Evolutionary conservation across 2,797 vertebrate species (phyloP).

Genomic region (Halcyon chelicuti): DNA sequence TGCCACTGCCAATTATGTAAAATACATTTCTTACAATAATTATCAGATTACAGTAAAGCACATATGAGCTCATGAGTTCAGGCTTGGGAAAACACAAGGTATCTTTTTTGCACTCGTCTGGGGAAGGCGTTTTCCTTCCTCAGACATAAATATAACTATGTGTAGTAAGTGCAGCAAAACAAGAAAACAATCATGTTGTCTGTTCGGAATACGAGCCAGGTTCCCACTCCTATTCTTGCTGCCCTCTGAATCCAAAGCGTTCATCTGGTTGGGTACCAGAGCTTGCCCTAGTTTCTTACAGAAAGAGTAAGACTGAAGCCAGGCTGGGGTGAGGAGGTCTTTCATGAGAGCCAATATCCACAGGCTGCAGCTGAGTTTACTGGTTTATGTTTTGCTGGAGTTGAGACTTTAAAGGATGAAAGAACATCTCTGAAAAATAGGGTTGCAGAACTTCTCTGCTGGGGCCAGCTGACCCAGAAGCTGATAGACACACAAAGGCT

Average conservation of each 20-base stretch:
- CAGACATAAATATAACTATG: background rate
- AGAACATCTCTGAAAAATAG: background rate
- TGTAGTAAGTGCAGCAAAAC: background rate
- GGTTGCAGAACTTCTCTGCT: background rate
- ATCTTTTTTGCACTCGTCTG: background rate
- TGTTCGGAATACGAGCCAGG: background rate
- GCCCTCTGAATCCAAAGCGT: background rate
- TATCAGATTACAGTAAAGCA: background rate
- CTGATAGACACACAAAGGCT: background rate
- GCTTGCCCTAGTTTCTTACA: background rate
- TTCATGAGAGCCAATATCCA: background rate
- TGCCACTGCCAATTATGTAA: slow-evolving; percentile 11
- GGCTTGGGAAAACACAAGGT: background rate
- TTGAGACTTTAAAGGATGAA: background rate
- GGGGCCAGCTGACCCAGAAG: background rate
- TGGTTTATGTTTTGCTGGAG: background rate
- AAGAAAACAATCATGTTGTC: background rate
- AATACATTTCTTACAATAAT: background rate
- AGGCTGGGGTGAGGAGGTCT: background rate
- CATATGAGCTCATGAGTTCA: background rate
- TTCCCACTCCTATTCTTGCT: background rate
- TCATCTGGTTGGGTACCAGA: background rate
- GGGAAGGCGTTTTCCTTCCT: background rate
- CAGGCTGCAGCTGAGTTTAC: background rate
- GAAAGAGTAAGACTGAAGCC: background rate